Evolutionary conservation across 2,113 vertebrate genomes (phyloP).

Genomic region (Bos indicus): DNA sequence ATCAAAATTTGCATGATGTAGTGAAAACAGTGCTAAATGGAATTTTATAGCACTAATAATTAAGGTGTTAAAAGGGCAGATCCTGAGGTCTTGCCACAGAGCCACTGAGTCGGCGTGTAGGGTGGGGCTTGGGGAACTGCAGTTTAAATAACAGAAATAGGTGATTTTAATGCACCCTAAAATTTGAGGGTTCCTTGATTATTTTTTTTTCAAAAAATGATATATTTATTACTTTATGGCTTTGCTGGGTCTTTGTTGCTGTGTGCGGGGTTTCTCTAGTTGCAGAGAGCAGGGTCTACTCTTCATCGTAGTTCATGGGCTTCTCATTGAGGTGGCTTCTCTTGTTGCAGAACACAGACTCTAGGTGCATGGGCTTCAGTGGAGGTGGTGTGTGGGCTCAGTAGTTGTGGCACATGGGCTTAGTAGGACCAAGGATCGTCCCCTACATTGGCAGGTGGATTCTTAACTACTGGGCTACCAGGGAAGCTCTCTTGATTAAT

Average conservation of each 20-base stretch:
- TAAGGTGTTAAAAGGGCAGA: not conserved
- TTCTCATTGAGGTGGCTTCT: not conserved
- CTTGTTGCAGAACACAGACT: not conserved
- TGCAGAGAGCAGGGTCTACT: not conserved
- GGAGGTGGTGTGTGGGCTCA: not conserved
- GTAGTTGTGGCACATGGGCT: not conserved
- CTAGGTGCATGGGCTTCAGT: not conserved
- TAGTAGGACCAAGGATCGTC: not conserved
- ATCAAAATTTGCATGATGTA: not conserved
- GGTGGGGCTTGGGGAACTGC: not conserved
- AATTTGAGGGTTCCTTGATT: not conserved
- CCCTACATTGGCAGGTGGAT: not conserved
- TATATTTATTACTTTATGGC: not conserved
- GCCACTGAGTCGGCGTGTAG: not conserved
- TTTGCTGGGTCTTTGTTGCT: not conserved
- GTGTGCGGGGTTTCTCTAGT: accelerated
- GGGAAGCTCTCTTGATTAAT: not conserved
- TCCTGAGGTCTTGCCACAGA: not conserved
- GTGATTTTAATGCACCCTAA: not conserved
- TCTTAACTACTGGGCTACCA: not conserved
- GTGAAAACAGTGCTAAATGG: not conserved
- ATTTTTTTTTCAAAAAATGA: not conserved
- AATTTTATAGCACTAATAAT: not conserved
- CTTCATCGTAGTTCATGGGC: not conserved
- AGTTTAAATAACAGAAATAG: not conserved